Conservation (phyloP, 1,140 invertebrate genomes). For the Branchinecta lindahli region DNA sequence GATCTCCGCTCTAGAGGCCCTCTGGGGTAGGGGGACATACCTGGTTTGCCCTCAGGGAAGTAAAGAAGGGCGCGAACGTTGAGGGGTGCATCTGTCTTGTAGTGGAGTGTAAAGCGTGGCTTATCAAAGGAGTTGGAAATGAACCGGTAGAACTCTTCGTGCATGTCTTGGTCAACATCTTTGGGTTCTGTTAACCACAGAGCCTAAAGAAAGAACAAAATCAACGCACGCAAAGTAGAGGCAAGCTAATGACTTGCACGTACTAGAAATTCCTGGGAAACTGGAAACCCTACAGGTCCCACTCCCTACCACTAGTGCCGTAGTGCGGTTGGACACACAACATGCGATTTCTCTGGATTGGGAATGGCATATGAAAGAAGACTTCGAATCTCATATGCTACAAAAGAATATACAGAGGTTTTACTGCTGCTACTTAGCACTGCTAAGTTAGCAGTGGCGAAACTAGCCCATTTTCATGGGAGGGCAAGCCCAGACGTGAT, state of each 20-base stretch:
- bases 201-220: conserved; percentile 43
- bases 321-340: too few relatives aligned
- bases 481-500: too few relatives aligned
- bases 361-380: too few relatives aligned
- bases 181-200: conserved; percentile 86
- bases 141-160: conserved; percentile 80
- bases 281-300: too few relatives aligned
- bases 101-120: conserved; percentile 67
- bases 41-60: conserved; percentile 73
- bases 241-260: background rate
- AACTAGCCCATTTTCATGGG: too few relatives aligned
- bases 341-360: too few relatives aligned
- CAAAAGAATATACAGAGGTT: too few relatives aligned
- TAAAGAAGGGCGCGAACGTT: conserved; percentile 82
- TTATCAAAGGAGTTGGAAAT: conserved; percentile 66
- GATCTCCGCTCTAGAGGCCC: too few relatives aligned
- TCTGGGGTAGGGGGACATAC: conserved; percentile 22
- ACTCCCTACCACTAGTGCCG: too few relatives aligned
- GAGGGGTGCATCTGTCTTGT: conserved; percentile 72
- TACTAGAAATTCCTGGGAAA: conserved; percentile 12
- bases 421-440: too few relatives aligned
- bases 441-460: too few relatives aligned
- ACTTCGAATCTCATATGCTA: too few relatives aligned
- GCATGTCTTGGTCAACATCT: conserved; percentile 64
- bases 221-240: conserved; percentile 18